Percentiles rank a stretch among this genome's conserved stretches.
Conservation (phyloP, 2,113 vertebrate species). For the Muntiacus muntjak region DNA sequence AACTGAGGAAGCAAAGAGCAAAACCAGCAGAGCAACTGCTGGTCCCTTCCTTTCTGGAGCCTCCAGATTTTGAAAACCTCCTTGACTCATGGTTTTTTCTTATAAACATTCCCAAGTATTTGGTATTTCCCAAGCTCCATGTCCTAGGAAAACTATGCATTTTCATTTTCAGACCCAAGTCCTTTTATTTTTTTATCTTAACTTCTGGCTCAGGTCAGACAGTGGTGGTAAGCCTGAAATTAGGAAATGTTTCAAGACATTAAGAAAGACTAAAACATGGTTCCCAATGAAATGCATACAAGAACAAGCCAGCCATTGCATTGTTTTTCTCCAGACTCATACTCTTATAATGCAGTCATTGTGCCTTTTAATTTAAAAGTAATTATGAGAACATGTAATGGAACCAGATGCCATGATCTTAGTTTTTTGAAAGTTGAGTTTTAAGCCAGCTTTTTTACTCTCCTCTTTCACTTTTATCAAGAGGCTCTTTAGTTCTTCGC, state of each 20-base stretch:
- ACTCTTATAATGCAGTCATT: not conserved
- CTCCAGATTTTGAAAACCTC: not conserved
- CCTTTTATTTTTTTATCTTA: not conserved
- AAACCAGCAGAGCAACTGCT: no score
- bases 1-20: not conserved
- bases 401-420: not conserved
- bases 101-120: not conserved
- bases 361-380: not conserved
- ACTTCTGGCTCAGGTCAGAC: not conserved
- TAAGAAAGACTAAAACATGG: not conserved
- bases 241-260: not conserved
- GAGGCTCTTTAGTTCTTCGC: not conserved
- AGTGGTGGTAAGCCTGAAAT: not conserved
- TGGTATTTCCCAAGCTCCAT: not conserved
- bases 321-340: not conserved
- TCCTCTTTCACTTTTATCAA: not conserved
- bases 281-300: not conserved
- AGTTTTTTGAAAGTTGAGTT: not conserved
- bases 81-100: not conserved
- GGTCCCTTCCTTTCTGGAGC: not conserved
- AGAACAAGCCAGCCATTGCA: not conserved
- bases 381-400: not conserved
- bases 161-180: not conserved
- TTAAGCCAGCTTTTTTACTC: not conserved
- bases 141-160: not conserved